These are phyloP conservation scores for Nasonia longicornis DNA, from an alignment of 1,140 invertebrate genomes.

Conservation along the genomic window DNA sequence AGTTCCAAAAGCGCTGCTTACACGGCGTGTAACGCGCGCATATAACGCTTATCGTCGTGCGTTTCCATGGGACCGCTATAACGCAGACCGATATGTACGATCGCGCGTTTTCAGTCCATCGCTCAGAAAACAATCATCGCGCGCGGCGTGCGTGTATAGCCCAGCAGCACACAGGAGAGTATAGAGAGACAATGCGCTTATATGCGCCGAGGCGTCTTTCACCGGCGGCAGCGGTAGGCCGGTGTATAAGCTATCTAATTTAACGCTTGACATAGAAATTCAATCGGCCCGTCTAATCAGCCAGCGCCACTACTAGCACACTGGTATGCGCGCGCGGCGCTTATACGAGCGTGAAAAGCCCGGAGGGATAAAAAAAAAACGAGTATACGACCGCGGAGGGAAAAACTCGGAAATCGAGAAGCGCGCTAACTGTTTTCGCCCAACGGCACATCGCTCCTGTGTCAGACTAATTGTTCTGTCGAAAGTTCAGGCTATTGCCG, in stretches of 20 bases:
- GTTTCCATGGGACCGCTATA: neutral
- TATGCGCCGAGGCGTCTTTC: neutral
- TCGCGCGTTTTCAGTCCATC: neutral
- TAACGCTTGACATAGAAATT: conserved; percentile 36
- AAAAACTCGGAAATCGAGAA: conserved; percentile 16
- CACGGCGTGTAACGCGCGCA: too few relatives aligned
- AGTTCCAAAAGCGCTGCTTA: neutral
- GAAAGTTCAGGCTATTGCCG: neutral
- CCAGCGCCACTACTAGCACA: neutral
- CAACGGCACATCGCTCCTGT: neutral
- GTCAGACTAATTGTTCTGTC: conserved; percentile 28
- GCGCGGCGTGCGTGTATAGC: neutral
- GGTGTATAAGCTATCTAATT: conserved; percentile 17
- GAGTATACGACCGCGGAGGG: neutral
- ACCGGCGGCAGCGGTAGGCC: neutral
- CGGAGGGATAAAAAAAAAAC: neutral
- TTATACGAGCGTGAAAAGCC: conserved; percentile 3
- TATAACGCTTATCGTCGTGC: neutral
- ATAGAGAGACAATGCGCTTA: neutral
- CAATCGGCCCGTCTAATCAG: conserved; percentile 33
- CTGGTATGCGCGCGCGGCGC: neutral
- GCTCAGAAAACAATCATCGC: neutral
- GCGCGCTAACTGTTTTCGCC: conserved; percentile 13
- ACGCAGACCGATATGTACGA: neutral
- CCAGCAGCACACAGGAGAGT: neutral